Conservation (phyloP, 2,113 vertebrate genomes). For the Crotalus tigris region DNA sequence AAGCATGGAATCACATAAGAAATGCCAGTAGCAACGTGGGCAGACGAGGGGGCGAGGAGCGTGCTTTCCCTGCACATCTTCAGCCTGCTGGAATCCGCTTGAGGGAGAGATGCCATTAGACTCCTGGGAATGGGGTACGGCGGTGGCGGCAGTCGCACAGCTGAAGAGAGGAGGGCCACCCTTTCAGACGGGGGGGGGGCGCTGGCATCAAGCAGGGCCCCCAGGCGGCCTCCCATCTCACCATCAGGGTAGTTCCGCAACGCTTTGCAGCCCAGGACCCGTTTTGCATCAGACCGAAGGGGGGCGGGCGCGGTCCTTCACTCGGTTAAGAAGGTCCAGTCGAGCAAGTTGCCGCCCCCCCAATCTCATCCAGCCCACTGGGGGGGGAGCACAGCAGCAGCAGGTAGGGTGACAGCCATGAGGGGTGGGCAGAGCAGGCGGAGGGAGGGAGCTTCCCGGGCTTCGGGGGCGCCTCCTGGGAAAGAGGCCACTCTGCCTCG, state of each 20-base stretch:
- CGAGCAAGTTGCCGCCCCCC: neutral
- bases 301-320: neutral
- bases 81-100: neutral
- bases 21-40: neutral
- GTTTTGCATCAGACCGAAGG: neutral
- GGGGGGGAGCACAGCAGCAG: neutral
- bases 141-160: rapidly evolving
- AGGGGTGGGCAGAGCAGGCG: neutral
- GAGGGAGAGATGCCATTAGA: neutral
- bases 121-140: neutral
- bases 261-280: rapidly evolving
- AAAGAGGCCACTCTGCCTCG: neutral
- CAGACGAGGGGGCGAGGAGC: rapidly evolving
- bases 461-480: constrained; percentile 28
- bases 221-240: too few species aligned
- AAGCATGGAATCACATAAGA: neutral
- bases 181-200: neutral
- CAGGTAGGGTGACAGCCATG: too few species aligned
- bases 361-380: neutral
- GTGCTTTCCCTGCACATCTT: neutral
- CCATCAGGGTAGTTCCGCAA: neutral
- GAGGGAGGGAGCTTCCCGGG: neutral
- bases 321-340: neutral
- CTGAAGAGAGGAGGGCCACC: neutral
- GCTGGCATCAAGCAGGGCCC: neutral